These are phyloP conservation scores for Misgurnus mizolepis DNA, from an alignment of 2,113 vertebrate species.

Conservation along the genomic window DNA sequence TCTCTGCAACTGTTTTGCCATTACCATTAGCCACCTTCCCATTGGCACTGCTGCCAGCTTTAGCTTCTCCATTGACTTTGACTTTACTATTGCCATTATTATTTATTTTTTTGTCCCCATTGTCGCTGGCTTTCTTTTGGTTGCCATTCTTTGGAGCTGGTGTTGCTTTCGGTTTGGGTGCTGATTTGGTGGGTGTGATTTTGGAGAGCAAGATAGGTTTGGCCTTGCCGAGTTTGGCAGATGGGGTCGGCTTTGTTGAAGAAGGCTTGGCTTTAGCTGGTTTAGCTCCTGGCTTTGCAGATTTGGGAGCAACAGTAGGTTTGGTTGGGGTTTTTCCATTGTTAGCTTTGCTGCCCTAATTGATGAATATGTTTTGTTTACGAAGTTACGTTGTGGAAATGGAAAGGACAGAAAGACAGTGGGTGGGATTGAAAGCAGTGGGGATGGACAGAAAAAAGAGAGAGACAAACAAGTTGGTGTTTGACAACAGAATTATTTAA, in stretches of 20 bases:
- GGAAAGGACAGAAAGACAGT: conserved; percentile 48
- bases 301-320: conserved; percentile 57
- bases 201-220: conserved; percentile 69
- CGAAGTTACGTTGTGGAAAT: conserved; percentile 47
- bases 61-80: conserved; percentile 43
- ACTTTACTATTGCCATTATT: conserved; percentile 47
- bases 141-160: conserved; percentile 55
- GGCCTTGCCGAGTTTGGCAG: conserved; percentile 55
- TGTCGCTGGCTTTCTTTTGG: conserved; percentile 50
- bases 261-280: conserved; percentile 52
- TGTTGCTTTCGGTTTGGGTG: conserved; percentile 65
- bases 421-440: conserved; percentile 70
- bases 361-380: conserved; percentile 45
- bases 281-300: conserved; percentile 55
- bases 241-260: conserved; percentile 61
- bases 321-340: conserved; percentile 58
- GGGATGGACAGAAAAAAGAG: conserved; percentile 76
- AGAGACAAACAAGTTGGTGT: conserved; percentile 76
- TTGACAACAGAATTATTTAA: conserved; percentile 77
- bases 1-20: conserved; percentile 22
- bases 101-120: conserved; percentile 40
- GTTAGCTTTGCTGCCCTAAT: conserved; percentile 66
- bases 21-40: conserved; percentile 38
- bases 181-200: conserved; percentile 67
- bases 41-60: conserved; percentile 42